A percentile compares a stretch with the other conserved stretches of the same genome.
Conservation (phyloP, 2,113 vertebrate genomes). For the cat (Felis catus) region F.catus_Fca126_mat1.0 CM031413.1:166767501-166768000, state of each 20-base stretch:
- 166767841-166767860: not conserved
- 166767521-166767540: too few species aligned
- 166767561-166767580: not conserved
- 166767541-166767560: not conserved
- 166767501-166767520: not conserved
- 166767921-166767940: not conserved
- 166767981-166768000: too few species aligned
- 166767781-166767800: fast-evolving
- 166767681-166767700: not conserved
- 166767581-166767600: not conserved
- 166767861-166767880: not conserved
- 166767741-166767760: not conserved
- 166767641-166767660: not conserved
- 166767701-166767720: not conserved
- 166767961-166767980: not conserved
- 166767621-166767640: not conserved
- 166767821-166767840: not conserved
- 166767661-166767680: not conserved
- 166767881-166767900: not conserved
- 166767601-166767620: not conserved
- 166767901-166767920: not conserved
- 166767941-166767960: not conserved
- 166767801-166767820: not conserved
- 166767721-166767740: not conserved
- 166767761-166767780: not conserved